phyloP scores from a whole-genome alignment of 2,888 invertebrate species.

The Acronicta leporina region DNA sequence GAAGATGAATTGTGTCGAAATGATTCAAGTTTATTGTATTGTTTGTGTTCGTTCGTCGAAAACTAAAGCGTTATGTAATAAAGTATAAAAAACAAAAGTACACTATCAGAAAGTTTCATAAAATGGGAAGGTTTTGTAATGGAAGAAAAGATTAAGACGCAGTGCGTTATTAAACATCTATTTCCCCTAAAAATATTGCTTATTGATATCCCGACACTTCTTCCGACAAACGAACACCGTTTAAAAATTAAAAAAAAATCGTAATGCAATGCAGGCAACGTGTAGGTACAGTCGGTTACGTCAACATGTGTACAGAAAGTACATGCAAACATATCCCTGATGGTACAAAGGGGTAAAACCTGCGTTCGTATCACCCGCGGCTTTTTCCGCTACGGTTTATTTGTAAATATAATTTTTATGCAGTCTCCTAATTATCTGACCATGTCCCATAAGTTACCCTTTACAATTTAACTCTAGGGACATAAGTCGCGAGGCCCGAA shows the following conservation, averaged over 20 bases:
- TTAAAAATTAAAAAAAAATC: too few species aligned
- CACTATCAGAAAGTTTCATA: not conserved
- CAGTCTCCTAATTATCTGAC: constrained; percentile 56
- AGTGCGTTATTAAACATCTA: constrained; percentile 1
- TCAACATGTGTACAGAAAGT: constrained; percentile 60
- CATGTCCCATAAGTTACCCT: constrained; percentile 35
- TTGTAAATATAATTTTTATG: constrained; percentile 78
- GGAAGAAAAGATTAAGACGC: constrained; percentile 4
- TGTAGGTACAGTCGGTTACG: constrained; percentile 49
- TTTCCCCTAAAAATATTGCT: constrained; percentile 1
- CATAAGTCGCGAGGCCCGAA: constrained; percentile 34
- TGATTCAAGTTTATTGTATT: constrained; percentile 38
- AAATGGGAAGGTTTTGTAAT: not conserved
- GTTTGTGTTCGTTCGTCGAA: constrained; percentile 37
- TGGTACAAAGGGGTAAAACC: constrained; percentile 77
- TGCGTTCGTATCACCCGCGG: constrained; percentile 78
- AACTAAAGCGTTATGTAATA: not conserved
- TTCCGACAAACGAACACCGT: constrained; percentile 24
- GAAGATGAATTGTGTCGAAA: constrained; percentile 45
- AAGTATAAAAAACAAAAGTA: not conserved
- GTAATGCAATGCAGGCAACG: constrained; percentile 22
- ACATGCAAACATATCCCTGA: constrained; percentile 75
- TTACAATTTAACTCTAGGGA: constrained; percentile 39
- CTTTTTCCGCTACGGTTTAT: constrained; percentile 72
- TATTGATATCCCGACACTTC: not conserved